These are phyloP conservation scores for Catocala fraxini DNA, from an alignment of 2,888 invertebrate species.

Conservation along the genomic window DNA sequence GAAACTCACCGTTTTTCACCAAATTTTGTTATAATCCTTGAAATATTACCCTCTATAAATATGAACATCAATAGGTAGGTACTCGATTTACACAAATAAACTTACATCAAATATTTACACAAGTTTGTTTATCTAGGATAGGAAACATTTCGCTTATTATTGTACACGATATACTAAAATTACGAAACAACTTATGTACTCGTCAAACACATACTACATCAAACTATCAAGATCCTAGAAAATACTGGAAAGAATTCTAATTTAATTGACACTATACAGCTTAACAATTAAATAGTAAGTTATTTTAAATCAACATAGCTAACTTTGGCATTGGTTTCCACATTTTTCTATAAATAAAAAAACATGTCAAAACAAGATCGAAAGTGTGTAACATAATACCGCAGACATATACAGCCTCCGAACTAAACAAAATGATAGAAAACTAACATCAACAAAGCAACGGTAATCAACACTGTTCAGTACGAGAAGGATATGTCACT, in stretches of 20 bases:
- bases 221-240: constrained; percentile 83
- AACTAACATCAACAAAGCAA: constrained; percentile 82
- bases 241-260: constrained; percentile 81
- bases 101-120: constrained; percentile 80
- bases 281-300: constrained; percentile 80
- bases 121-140: constrained; percentile 80
- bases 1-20: constrained; percentile 84
- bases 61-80: constrained; percentile 86
- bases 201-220: constrained; percentile 77
- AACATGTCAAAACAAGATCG: constrained; percentile 83
- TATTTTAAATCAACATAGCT: constrained; percentile 83
- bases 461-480: constrained; percentile 72
- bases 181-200: constrained; percentile 78
- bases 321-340: constrained; percentile 88
- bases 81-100: constrained; percentile 81
- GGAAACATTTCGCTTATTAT: constrained; percentile 85
- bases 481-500: constrained; percentile 81
- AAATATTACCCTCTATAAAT: constrained; percentile 75
- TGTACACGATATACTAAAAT: constrained; percentile 81
- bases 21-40: constrained; percentile 65
- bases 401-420: constrained; percentile 64
- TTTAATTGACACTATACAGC: constrained; percentile 87
- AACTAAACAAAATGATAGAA: constrained; percentile 70
- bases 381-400: constrained; percentile 74
- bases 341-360: constrained; percentile 79